Evolutionary conservation across 2,113 vertebrate species (phyloP).

Genomic region (Sander lucioperca): DNA sequence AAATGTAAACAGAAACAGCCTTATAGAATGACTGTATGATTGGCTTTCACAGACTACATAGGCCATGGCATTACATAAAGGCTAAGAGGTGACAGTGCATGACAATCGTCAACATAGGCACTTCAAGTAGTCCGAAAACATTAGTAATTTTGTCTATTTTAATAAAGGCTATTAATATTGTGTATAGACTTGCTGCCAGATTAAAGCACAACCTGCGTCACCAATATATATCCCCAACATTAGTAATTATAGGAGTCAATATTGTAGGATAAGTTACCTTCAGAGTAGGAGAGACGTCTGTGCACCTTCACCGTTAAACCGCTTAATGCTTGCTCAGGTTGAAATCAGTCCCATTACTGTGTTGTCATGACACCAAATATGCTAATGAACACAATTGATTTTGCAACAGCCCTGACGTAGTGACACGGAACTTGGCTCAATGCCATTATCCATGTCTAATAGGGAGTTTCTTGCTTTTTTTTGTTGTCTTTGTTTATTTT

Average conservation of each 20-base stretch:
- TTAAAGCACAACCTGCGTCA: neutral
- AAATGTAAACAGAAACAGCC: neutral
- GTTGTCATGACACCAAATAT: constrained; percentile 12
- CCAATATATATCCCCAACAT: neutral
- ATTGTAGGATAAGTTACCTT: constrained; percentile 20
- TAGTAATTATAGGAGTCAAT: neutral
- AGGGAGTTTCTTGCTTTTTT: neutral
- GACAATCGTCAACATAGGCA: neutral
- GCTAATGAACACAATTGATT: neutral
- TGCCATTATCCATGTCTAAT: neutral
- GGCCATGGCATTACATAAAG: neutral
- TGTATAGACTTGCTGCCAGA: neutral
- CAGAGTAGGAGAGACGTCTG: constrained; percentile 17
- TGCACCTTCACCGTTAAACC: constrained; percentile 22
- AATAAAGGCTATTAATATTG: neutral
- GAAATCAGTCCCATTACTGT: neutral
- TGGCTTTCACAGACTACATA: neutral
- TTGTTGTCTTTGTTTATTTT: neutral
- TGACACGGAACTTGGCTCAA: neutral
- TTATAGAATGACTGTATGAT: neutral
- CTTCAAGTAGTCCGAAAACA: neutral
- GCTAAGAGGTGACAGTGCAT: neutral
- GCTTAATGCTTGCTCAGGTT: constrained; percentile 24
- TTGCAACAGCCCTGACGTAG: neutral
- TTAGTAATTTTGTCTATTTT: neutral